phyloP scores from a whole-genome alignment of 2,113 vertebrate genomes.

The crab-eating macaque (Macaca fascicularis) region DNA sequence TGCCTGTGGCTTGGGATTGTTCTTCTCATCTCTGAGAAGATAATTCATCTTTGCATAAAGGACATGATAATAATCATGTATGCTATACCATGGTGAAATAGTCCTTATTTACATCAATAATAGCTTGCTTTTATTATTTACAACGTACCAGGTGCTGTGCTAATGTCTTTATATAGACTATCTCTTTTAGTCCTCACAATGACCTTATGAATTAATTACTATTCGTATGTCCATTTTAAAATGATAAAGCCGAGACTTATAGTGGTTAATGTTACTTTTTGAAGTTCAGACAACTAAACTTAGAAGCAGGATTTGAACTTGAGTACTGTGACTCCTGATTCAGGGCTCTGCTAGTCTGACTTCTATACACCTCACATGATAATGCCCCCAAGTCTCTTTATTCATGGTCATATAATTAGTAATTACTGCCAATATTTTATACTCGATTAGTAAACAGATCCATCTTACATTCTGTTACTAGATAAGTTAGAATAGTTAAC shows the following conservation, averaged over 20 bases:
- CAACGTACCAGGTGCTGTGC: background rate
- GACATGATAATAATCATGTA: background rate
- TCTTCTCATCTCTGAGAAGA: background rate
- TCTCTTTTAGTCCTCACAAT: background rate
- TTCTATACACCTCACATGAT: background rate
- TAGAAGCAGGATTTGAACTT: constrained; percentile 21
- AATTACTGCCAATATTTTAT: background rate
- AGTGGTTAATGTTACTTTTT: background rate
- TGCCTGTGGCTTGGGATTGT: background rate
- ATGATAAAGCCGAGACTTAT: background rate
- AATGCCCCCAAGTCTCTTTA: background rate
- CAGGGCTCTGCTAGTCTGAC: background rate
- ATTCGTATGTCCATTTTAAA: background rate
- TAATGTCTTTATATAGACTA: background rate
- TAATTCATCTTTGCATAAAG: background rate
- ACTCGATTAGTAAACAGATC: background rate
- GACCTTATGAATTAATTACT: background rate
- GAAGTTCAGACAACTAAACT: background rate
- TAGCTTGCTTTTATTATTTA: background rate
- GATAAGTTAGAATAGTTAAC: background rate
- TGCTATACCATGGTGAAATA: background rate
- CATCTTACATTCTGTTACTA: background rate
- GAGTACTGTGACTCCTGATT: background rate
- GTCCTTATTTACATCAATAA: background rate
- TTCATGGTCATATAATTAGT: background rate